Evolutionary conservation across 2,113 vertebrate genomes (phyloP).

Genomic region (Oxyruncus cristatus): DNA sequence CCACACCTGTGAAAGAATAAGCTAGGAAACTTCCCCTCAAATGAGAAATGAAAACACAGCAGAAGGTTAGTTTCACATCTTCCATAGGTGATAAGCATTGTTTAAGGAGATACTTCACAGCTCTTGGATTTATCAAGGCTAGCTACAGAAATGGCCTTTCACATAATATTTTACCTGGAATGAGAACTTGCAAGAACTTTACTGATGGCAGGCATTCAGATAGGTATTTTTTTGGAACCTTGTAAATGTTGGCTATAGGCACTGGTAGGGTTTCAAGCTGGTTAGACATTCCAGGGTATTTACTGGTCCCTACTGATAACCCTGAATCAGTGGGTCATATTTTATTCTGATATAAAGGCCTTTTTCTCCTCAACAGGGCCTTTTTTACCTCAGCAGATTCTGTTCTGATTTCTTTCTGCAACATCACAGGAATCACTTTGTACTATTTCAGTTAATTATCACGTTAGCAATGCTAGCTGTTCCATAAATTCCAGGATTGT

Average conservation of each 20-base stretch:
- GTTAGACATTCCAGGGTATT: slow-evolving; percentile 21
- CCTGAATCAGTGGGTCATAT: background rate
- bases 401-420: slow-evolving; percentile 2
- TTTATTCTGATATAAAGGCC: background rate
- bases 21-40: background rate
- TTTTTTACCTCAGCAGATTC: background rate
- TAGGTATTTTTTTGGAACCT: slow-evolving; percentile 18
- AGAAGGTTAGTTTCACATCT: background rate
- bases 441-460: slow-evolving; percentile 1
- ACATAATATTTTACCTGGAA: slow-evolving; percentile 34
- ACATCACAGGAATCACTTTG: background rate
- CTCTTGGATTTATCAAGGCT: background rate
- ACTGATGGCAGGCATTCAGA: slow-evolving; percentile 1
- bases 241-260: slow-evolving; percentile 1
- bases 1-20: background rate
- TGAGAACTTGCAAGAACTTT: slow-evolving; percentile 23
- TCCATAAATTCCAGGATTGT: background rate
- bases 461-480: background rate
- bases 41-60: rapidly evolving
- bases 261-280: background rate
- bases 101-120: background rate
- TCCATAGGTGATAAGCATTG: background rate
- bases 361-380: background rate
- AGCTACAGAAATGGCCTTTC: background rate
- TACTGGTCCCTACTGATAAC: slow-evolving; percentile 21